A percentile compares a stretch with the other conserved stretches of the same genome.
Conservation (phyloP, 2,113 vertebrate genomes). For the Ginglymostoma cirratum region DNA sequence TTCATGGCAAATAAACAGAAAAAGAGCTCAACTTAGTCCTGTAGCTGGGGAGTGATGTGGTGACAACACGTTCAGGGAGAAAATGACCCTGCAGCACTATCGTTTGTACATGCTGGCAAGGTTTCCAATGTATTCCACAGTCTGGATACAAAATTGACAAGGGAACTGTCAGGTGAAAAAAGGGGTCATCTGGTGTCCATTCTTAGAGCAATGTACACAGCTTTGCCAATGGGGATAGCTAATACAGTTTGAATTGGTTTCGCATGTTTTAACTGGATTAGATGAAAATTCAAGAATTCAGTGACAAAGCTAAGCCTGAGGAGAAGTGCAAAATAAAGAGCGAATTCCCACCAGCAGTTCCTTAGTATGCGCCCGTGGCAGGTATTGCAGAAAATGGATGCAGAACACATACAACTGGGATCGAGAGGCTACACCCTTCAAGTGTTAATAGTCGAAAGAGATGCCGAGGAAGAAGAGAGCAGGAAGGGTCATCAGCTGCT, state of each 20-base stretch:
- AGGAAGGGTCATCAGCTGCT: slow-evolving; percentile 57
- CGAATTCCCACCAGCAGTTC: slow-evolving; percentile 44
- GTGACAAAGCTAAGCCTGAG: slow-evolving; percentile 42
- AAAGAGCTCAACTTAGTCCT: slow-evolving; percentile 54
- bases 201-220: slow-evolving; percentile 47
- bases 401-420: slow-evolving; percentile 46
- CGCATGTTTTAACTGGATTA: slow-evolving; percentile 43
- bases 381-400: slow-evolving; percentile 48
- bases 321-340: slow-evolving; percentile 44
- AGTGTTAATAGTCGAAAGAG: slow-evolving; percentile 55
- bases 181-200: slow-evolving; percentile 42
- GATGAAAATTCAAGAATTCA: slow-evolving; percentile 47
- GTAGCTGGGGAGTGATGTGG: slow-evolving; percentile 49
- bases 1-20: slow-evolving; percentile 48
- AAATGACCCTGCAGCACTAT: slow-evolving; percentile 66
- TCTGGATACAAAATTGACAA: slow-evolving; percentile 59
- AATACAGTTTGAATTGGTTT: slow-evolving; percentile 43
- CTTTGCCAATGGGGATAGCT: slow-evolving; percentile 56
- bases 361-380: slow-evolving; percentile 42
- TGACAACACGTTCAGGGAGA: slow-evolving; percentile 52
- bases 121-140: slow-evolving; percentile 56
- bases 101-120: slow-evolving; percentile 57
- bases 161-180: slow-evolving; percentile 56
- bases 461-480: slow-evolving; percentile 53
- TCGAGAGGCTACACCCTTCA: slow-evolving; percentile 46